Evolutionary conservation across 2,888 invertebrate species (phyloP).

Genomic region (Euplexia lucipara): DNA sequence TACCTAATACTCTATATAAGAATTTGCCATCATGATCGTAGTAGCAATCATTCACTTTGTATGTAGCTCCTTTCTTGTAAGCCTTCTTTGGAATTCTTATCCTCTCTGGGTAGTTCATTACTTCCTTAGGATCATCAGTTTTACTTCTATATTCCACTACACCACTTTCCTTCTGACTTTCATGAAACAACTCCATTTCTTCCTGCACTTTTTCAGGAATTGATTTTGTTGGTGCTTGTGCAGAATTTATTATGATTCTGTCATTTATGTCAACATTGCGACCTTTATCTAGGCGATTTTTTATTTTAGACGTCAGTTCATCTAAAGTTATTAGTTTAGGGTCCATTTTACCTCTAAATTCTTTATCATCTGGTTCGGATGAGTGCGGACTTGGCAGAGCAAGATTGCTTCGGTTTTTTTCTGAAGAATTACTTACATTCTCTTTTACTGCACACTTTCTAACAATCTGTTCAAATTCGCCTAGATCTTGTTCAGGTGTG

Average conservation of each 20-base stretch:
- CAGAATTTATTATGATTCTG: conserved; percentile 77
- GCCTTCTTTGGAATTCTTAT: conserved; percentile 93
- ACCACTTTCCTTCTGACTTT: conserved; percentile 62
- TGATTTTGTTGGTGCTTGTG: conserved; percentile 53
- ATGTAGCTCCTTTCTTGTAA: conserved; percentile 92
- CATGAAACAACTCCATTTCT: conserved; percentile 72
- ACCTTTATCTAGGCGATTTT: conserved; percentile 79
- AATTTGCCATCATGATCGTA: conserved; percentile 96
- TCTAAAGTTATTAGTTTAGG: conserved; percentile 79
- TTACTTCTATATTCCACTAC: conserved; percentile 72
- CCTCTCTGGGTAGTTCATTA: conserved; percentile 89
- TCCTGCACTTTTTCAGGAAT: conserved; percentile 63
- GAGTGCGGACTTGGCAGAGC: conserved; percentile 32
- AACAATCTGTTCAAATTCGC: conserved; percentile 89
- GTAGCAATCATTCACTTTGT: conserved; percentile 94
- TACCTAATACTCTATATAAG: conserved; percentile 94
- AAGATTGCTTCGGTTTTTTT: conserved; percentile 32
- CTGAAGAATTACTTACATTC: conserved; percentile 29
- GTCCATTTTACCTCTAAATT: conserved; percentile 62
- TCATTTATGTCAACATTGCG: conserved; percentile 78
- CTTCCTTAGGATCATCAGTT: conserved; percentile 64
- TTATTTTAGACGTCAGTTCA: conserved; percentile 79
- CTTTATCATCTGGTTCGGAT: conserved; percentile 36
- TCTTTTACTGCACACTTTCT: conserved; percentile 79
- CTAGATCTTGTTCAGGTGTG: conserved; percentile 75